These are phyloP conservation scores for Tamandua tetradactyla DNA, from an alignment of 2,797 vertebrate genomes.

Conservation along the genomic window DNA sequence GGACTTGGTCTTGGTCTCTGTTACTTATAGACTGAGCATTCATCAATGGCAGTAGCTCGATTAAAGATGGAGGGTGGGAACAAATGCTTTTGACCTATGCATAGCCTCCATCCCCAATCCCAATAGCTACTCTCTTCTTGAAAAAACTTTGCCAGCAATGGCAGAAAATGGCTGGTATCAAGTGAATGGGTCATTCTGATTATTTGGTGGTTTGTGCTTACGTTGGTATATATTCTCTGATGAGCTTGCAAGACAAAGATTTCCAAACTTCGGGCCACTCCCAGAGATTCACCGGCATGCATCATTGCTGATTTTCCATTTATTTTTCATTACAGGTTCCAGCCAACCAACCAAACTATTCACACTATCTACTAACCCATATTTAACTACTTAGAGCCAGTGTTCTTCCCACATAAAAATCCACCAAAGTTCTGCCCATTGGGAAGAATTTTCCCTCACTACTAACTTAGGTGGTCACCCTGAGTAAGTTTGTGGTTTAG, in stretches of 20 bases:
- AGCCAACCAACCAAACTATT: background rate
- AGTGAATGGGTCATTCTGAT: background rate
- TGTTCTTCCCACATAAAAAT: background rate
- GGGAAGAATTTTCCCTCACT: background rate
- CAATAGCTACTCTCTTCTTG: background rate
- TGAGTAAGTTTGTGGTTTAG: background rate
- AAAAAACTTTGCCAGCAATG: background rate
- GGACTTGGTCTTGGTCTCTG: background rate
- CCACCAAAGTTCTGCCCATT: background rate
- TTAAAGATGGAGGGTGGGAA: background rate
- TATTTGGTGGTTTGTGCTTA: background rate
- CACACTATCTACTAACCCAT: background rate
- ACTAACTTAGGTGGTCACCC: background rate
- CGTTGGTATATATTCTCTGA: background rate
- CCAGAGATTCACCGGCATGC: too few relatives aligned
- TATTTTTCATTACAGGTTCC: background rate
- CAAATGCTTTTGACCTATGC: background rate
- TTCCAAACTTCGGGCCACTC: background rate
- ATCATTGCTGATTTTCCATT: background rate
- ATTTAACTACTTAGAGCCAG: background rate
- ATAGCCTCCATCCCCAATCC: background rate
- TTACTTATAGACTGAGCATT: background rate
- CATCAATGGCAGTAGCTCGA: background rate
- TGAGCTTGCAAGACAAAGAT: background rate
- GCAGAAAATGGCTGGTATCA: background rate